Evolutionary conservation across 2,113 vertebrate genomes (phyloP).

Genomic region (Balaeniceps rex): DNA sequence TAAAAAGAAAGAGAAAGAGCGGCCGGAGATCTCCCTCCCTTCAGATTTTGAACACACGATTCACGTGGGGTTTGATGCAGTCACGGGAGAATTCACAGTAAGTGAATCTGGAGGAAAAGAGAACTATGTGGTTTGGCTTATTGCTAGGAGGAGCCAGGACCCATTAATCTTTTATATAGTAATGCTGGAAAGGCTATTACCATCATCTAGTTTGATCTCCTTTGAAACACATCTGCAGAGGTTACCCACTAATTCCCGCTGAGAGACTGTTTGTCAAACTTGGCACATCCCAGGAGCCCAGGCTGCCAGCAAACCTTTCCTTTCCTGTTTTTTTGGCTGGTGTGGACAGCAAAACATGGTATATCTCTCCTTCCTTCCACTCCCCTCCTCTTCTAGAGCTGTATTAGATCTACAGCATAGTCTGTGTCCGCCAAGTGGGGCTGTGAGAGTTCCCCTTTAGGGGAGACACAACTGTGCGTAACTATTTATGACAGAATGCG

Average conservation of each 20-base stretch:
- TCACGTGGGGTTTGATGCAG: slow-evolving; percentile 95
- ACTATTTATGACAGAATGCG: background rate
- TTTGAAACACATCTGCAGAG: background rate
- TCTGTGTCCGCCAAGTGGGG: background rate
- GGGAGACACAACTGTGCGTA: background rate
- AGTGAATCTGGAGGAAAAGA: slow-evolving; percentile 47
- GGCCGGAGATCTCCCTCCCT: slow-evolving; percentile 94
- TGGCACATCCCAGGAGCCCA: background rate
- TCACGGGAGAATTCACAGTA: slow-evolving; percentile 96
- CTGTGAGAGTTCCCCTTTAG: background rate
- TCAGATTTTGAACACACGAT: slow-evolving; percentile 97
- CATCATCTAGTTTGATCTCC: background rate
- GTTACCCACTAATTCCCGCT: background rate
- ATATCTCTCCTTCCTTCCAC: background rate
- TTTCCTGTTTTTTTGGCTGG: background rate
- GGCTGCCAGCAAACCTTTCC: background rate
- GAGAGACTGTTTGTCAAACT: background rate
- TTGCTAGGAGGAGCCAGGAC: background rate
- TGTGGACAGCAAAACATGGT: background rate
- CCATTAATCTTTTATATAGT: slow-evolving; percentile 33
- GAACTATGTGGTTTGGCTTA: background rate
- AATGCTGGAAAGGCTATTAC: background rate
- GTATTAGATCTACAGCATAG: background rate
- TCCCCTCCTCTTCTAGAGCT: background rate
- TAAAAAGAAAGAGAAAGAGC: slow-evolving; percentile 90